Percentiles rank a stretch among this genome's conserved stretches.
Conservation (phyloP, 1,140 invertebrate genomes). For the Pseudomyrmex sp. region DNA sequence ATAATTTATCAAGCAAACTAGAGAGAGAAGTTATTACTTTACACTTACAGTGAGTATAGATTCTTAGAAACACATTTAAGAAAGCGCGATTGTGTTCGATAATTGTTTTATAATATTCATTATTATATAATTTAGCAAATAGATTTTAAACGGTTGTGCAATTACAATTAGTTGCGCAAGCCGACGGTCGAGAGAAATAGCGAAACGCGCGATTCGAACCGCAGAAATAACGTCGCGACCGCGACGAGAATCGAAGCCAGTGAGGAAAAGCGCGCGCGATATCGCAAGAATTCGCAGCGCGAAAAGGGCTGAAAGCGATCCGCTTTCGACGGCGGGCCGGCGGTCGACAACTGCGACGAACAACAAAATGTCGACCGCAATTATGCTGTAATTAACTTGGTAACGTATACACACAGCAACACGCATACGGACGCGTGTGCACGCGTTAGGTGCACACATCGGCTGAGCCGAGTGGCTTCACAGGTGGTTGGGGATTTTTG, state of each 20-base stretch:
- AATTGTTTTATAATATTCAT: too few relatives aligned
- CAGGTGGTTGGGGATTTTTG: slow-evolving; percentile 86
- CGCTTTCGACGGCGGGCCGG: slow-evolving; percentile 53
- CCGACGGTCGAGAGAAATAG: neutral
- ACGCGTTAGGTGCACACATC: slow-evolving; percentile 5
- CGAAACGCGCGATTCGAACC: slow-evolving; percentile 23
- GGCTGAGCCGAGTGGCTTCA: slow-evolving; percentile 71
- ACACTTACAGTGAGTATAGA: too few relatives aligned
- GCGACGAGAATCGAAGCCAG: slow-evolving; percentile 46
- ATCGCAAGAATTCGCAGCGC: slow-evolving; percentile 69
- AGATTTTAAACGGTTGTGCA: neutral
- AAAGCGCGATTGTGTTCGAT: too few relatives aligned
- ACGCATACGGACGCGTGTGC: neutral
- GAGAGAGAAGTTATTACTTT: too few relatives aligned
- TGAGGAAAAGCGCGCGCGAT: slow-evolving; percentile 64
- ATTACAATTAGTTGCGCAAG: neutral
- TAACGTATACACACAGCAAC: slow-evolving; percentile 64
- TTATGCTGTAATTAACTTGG: slow-evolving; percentile 85
- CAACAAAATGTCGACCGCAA: slow-evolving; percentile 85
- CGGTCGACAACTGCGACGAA: slow-evolving; percentile 73
- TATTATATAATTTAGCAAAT: neutral
- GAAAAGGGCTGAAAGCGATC: slow-evolving; percentile 64
- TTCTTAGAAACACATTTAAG: too few relatives aligned
- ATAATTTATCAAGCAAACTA: neutral
- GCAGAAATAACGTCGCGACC: slow-evolving; percentile 43